Base-by-base conservation (phyloP, 2,113 vertebrate genomes). In the Sula dactylatra region DNA sequence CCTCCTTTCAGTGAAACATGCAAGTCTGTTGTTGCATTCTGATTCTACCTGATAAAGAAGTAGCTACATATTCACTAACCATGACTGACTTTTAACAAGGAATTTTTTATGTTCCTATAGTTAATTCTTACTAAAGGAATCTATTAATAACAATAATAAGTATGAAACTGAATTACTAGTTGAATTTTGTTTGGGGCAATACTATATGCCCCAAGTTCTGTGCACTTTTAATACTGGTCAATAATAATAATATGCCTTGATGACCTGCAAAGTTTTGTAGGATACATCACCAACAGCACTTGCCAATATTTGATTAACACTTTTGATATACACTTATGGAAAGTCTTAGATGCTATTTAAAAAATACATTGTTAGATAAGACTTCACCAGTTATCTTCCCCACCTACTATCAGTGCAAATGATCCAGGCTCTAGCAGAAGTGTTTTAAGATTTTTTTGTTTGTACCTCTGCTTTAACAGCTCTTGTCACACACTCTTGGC, bases 381-480 rank as follows among this genome's bases (percentile, higher is more conserved):
- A 36, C 25, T 65, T 74, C 29, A 42, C 19, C 16, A 61, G 78
- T 56, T 20, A 31, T 22, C n/a, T 73, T 61, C 29, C 36, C 69
- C 77, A 72, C 38, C 83, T 47, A 31, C 29, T 38, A 32, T 10
- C 25, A 82, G 13, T 36, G 16, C 42, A 90, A 80, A n/a, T 1
- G 29, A 89, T 3, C 45, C 71, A 94, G 66, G 36, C 32, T 77
- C 27, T 20, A 69, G 22, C 7, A 47, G 59, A 93, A 74, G 29
- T 2, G 3, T 34, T 94, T 44, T 1, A 82, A 62, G 44, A 15
- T 8, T 44, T 76, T 74, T 49, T 77, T 62, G 49, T 11, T 24
- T 40, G 94, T 96, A 99, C 99, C 99, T 99, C 98, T 77, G 99
- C 99, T 45, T 87, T 69, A 24, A 94, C 62, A 44, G 98, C 98